Evolutionary conservation across 1,140 invertebrate species (phyloP).

Genomic region (Drosophila orosa): DNA sequence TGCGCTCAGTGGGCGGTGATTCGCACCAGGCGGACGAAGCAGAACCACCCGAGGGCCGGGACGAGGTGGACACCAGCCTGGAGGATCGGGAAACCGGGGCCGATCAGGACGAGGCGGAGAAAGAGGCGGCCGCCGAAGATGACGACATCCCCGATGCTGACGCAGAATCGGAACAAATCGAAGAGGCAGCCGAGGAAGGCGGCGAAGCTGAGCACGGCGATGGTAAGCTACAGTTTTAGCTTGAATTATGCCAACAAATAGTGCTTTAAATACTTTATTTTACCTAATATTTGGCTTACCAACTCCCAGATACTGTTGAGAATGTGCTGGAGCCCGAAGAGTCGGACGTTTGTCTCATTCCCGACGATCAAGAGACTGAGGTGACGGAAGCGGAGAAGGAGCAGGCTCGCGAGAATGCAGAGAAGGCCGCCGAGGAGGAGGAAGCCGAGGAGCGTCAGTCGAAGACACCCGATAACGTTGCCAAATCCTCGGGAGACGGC

Average conservation of each 20-base stretch:
- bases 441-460: conserved; percentile 55
- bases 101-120: conserved; percentile 46
- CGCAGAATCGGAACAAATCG: conserved; percentile 43
- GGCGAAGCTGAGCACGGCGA: conserved; percentile 70
- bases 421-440: conserved; percentile 76
- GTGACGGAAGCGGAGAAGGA: conserved; percentile 88
- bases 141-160: conserved; percentile 48
- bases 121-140: conserved; percentile 21
- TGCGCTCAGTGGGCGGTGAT: conserved; percentile 62
- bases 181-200: conserved; percentile 47
- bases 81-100: conserved; percentile 45
- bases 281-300: too few relatives aligned
- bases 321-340: conserved; percentile 80
- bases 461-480: conserved; percentile 46
- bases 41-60: conserved; percentile 50
- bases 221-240: conserved; percentile 29
- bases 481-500: conserved; percentile 6
- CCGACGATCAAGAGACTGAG: conserved; percentile 86
- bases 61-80: conserved; percentile 62
- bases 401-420: conserved; percentile 85
- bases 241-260: too few relatives aligned
- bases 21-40: conserved; percentile 44
- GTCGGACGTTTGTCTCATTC: conserved; percentile 81
- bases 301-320: conserved; percentile 65
- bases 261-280: too few relatives aligned